Base-by-base conservation (phyloP, 2,797 vertebrate species). In the Fistularia tabacaria region DNA sequence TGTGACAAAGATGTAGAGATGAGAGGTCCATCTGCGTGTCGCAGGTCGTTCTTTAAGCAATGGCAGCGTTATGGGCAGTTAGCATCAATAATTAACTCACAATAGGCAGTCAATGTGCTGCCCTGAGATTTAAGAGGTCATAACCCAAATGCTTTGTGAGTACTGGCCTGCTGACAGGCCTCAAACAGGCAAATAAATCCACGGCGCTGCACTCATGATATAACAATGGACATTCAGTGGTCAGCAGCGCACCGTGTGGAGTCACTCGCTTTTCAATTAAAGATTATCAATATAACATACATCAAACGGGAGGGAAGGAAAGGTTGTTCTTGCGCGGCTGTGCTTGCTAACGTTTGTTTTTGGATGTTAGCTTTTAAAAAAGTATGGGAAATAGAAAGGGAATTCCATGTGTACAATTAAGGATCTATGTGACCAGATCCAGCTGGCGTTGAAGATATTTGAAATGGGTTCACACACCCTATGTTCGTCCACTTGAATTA, bases 11-110 rank as follows among this genome's bases (percentile, higher is more conserved):
- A 61, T 62, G 60, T 50, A 57, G 53, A 54, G 56, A 61, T 79
- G 55, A 66, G 54, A 67, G 64, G 76, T 87, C 81, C 79, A 83
- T 84, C 69, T 69, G 51, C 44, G 58, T 51, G 48, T 51, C 40
- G 45, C 58, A 64, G 57, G 69, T 77, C 69, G 78, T 73, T 78
- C 60, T 69, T 84, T 59, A 62, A 43, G 54, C 64, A 64, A 38
- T 75, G 79, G 71, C 77, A 80, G 80, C 72, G 80, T 76, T 78
- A 82, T 71, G 86, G 87, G 79, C 84, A 81, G 85, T 88, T 87
- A 89, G 76, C 81, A 74, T 86, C 80, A 84, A 83, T 91, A 90
- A 91, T 91, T 88, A 88, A 79, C 76, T 73, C 81, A 77, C 82
- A 85, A 75, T 79, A 87, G 84, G 74, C 69, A 73, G 69, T 86